These are phyloP conservation scores for Megaceryle alcyon DNA, from an alignment of 2,797 vertebrate genomes.

Conservation along the genomic window DNA sequence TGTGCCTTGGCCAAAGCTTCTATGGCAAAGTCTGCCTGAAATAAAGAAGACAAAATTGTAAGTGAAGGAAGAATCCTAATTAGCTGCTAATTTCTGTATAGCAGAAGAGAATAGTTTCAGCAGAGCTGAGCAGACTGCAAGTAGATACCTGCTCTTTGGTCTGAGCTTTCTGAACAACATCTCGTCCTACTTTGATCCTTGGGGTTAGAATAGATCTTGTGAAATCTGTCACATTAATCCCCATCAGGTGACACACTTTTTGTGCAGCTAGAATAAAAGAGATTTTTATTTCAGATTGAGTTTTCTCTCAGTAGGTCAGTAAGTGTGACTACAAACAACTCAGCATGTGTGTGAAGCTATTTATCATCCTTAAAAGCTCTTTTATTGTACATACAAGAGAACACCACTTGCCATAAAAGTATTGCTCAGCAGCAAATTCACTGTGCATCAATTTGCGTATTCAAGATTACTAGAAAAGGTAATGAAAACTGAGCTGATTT, in stretches of 20 bases:
- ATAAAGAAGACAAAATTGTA: not conserved
- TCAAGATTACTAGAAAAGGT: not conserved
- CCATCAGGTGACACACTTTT: conserved; percentile 96
- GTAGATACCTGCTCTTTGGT: conserved; percentile 94
- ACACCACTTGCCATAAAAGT: not conserved
- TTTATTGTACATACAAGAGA: not conserved
- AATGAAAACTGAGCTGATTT: not conserved
- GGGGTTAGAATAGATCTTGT: conserved; percentile 94
- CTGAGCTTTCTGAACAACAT: conserved; percentile 97
- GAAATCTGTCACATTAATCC: conserved; percentile 97
- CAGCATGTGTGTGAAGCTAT: not conserved
- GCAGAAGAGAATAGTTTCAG: not conserved
- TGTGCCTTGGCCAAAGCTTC: conserved; percentile 96
- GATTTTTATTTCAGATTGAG: not conserved
- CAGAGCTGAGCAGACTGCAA: not conserved
- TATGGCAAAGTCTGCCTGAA: conserved; percentile 92
- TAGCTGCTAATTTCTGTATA: not conserved
- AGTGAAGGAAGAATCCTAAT: not conserved
- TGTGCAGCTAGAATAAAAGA: conserved; percentile 86
- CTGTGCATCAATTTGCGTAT: not conserved
- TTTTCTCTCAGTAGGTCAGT: not conserved
- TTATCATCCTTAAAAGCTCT: not conserved
- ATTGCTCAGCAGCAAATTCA: not conserved
- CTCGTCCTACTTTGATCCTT: conserved; percentile 96
- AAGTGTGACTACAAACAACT: not conserved